Percentiles rank a stretch among this genome's conserved stretches.
These are phyloP conservation scores for Eupithecia pulchellata DNA, from an alignment of 2,888 invertebrate genomes.

Conservation along the genomic window DNA sequence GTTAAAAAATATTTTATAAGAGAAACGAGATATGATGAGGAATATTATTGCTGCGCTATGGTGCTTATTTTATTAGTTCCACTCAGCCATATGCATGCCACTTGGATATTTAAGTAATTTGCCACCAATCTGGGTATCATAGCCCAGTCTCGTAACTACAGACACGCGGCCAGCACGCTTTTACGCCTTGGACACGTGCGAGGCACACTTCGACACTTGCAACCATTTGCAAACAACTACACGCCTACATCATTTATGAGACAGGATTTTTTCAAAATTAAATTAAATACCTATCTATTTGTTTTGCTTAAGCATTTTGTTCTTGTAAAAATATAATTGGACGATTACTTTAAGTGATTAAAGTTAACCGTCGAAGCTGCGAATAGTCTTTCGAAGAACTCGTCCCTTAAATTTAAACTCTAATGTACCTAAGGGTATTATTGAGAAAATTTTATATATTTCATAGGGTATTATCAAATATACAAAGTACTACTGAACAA, in stretches of 20 bases:
- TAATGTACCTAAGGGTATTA: too few relatives aligned
- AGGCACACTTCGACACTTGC: slow-evolving; percentile 51
- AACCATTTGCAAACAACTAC: slow-evolving; percentile 40
- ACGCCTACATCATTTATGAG: slow-evolving; percentile 15
- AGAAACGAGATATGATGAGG: too few relatives aligned
- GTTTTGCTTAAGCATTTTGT: background rate
- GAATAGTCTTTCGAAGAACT: background rate
- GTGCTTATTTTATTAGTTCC: slow-evolving; percentile 1
- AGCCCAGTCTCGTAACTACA: slow-evolving; percentile 44
- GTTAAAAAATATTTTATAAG: too few relatives aligned
- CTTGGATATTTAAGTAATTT: slow-evolving; percentile 35
- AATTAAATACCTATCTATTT: background rate
- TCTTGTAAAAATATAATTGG: too few relatives aligned
- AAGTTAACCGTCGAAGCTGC: too few relatives aligned
- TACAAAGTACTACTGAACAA: too few relatives aligned
- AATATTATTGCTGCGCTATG: too few relatives aligned
- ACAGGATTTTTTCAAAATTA: background rate
- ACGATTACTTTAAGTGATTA: too few relatives aligned
- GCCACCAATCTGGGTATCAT: slow-evolving; percentile 48
- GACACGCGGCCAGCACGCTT: slow-evolving; percentile 34
- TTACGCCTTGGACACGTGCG: slow-evolving; percentile 36
- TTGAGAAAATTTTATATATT: too few relatives aligned
- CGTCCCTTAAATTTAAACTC: background rate
- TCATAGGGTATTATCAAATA: too few relatives aligned
- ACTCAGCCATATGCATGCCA: slow-evolving; percentile 27